A percentile compares a stretch with the other conserved stretches of the same genome.
Evolutionary conservation across 2,113 vertebrate species (phyloP).

Genomic region (Centropus bengalensis): DNA sequence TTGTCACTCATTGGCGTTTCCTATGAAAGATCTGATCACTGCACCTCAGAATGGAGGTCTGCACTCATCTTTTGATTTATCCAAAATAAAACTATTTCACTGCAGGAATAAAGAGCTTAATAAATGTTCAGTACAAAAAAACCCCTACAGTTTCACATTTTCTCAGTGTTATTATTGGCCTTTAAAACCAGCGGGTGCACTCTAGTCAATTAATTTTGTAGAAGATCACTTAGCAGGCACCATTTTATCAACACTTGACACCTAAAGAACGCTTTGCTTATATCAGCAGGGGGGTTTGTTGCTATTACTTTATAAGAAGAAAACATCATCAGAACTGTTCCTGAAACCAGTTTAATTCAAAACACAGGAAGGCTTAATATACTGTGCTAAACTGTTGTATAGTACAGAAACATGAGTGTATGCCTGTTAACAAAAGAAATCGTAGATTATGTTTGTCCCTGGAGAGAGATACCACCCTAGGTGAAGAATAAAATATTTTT

Average conservation of each 20-base stretch:
- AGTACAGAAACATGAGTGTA: neutral
- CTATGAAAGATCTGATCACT: neutral
- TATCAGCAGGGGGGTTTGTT: neutral
- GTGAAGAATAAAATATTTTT: neutral
- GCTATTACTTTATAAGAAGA: neutral
- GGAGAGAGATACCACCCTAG: neutral
- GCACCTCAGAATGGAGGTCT: neutral
- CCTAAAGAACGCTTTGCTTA: neutral
- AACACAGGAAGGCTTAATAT: neutral
- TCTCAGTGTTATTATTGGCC: slow-evolving; percentile 28
- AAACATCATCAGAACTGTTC: neutral
- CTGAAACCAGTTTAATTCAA: neutral
- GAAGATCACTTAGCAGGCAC: slow-evolving; percentile 38
- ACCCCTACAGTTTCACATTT: neutral
- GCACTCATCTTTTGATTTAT: neutral
- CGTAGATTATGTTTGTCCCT: neutral
- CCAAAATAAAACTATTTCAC: slow-evolving; percentile 23
- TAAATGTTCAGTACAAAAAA: slow-evolving; percentile 7
- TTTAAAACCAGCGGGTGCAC: slow-evolving; percentile 50
- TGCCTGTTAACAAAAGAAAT: neutral
- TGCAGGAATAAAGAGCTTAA: slow-evolving; percentile 19
- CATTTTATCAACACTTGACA: slow-evolving; percentile 40
- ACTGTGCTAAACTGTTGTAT: neutral
- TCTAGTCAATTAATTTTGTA: slow-evolving; percentile 65
- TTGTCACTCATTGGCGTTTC: neutral